Conservation (phyloP, 2,888 invertebrate species). For the Acleris literana region DNA sequence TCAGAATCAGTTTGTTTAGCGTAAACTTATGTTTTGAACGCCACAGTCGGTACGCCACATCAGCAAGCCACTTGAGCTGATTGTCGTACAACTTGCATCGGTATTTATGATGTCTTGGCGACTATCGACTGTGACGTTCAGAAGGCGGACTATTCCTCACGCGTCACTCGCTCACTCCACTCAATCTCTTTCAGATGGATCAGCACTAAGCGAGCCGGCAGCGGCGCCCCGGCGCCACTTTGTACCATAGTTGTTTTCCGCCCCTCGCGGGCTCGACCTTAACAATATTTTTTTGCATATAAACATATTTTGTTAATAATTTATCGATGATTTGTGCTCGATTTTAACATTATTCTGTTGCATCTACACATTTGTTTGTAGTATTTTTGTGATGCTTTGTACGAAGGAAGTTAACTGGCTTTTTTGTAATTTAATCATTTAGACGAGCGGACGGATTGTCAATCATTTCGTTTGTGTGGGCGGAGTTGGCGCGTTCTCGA, state of each 20-base stretch:
- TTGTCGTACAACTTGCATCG: too few relatives aligned
- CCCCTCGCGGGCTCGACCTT: constrained; percentile 46
- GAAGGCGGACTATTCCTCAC: background rate
- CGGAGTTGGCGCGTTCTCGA: constrained; percentile 14
- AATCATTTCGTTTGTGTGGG: constrained; percentile 12
- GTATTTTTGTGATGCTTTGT: constrained; percentile 75
- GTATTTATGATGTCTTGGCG: too few relatives aligned
- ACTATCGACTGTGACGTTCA: too few relatives aligned
- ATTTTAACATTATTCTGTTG: constrained; percentile 67
- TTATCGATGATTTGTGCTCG: constrained; percentile 71
- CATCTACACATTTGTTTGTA: constrained; percentile 68
- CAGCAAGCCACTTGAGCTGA: too few relatives aligned
- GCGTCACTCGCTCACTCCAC: constrained; percentile 13
- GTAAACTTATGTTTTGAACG: too few relatives aligned
- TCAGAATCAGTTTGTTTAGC: too few relatives aligned
- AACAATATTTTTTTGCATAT: constrained; percentile 69
- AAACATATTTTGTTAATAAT: constrained; percentile 78
- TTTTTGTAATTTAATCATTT: constrained; percentile 43
- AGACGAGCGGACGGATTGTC: constrained; percentile 5
- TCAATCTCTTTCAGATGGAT: constrained; percentile 69
- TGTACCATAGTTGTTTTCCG: constrained; percentile 41
- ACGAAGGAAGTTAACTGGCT: constrained; percentile 57
- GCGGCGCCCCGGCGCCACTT: constrained; percentile 41
- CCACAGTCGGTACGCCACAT: too few relatives aligned
- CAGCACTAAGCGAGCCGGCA: constrained; percentile 68